phyloP scores from a whole-genome alignment of 2,888 invertebrate species.

The Muschampia staudingeri region DNA sequence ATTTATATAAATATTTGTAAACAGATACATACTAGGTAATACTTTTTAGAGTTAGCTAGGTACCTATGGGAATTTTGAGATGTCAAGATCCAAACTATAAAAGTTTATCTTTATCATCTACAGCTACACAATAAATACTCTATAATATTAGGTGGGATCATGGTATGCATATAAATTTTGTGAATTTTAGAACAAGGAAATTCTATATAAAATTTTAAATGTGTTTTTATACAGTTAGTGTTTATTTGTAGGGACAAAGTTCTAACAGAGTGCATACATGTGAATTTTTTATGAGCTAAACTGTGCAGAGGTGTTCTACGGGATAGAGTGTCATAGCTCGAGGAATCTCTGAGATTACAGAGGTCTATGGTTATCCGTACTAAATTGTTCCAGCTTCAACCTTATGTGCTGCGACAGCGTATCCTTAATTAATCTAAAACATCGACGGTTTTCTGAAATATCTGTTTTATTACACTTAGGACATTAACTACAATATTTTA shows the following conservation, averaged over 20 bases:
- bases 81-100: too few species aligned
- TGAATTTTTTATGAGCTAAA: too few species aligned
- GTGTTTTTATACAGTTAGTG: background rate
- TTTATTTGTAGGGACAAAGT: background rate
- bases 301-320: background rate
- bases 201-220: too few species aligned
- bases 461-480: conserved; percentile 21
- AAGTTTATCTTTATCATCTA: too few species aligned
- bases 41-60: too few species aligned
- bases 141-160: too few species aligned
- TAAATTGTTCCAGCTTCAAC: conserved; percentile 90
- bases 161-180: too few species aligned
- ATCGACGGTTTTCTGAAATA: conserved; percentile 88
- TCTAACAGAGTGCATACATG: background rate
- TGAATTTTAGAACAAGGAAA: too few species aligned
- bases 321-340: background rate
- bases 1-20: too few species aligned
- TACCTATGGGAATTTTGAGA: too few species aligned
- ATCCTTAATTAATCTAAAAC: conserved; percentile 78
- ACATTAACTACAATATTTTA: conserved; percentile 16
- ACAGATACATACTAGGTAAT: too few species aligned
- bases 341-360: background rate
- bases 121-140: too few species aligned
- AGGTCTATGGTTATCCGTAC: conserved; percentile 50
- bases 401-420: conserved; percentile 75